A percentile compares a stretch with the other conserved stretches of the same genome.
Evolutionary conservation across 2,113 vertebrate genomes (phyloP).

Genomic region (Climacteris rufus): DNA sequence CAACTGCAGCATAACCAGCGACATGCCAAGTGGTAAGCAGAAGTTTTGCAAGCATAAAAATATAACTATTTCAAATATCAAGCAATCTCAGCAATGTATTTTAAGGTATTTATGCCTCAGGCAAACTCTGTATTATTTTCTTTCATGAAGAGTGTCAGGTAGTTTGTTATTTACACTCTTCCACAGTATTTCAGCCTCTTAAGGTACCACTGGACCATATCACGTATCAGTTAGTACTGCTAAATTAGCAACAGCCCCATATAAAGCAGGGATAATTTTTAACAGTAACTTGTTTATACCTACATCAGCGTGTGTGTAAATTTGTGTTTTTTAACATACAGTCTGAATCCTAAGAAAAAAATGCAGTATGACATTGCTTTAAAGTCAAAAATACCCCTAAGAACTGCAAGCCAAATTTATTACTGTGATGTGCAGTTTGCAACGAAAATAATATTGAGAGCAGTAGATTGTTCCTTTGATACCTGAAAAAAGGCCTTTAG

Average conservation of each 20-base stretch:
- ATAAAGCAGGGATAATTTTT: not conserved
- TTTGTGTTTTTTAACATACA: not conserved
- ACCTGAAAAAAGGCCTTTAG: not conserved
- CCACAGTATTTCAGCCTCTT: not conserved
- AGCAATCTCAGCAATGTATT: not conserved
- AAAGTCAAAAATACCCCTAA: not conserved
- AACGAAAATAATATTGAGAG: not conserved
- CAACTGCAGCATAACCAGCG: conserved; percentile 12
- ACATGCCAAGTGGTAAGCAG: conserved; percentile 4
- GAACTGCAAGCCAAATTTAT: not conserved
- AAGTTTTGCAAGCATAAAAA: not conserved
- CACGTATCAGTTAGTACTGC: not conserved
- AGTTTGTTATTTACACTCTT: not conserved
- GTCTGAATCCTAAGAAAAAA: not conserved
- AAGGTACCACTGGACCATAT: not conserved
- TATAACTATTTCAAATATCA: not conserved
- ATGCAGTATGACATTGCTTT: not conserved
- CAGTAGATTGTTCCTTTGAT: not conserved
- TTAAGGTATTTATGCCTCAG: not conserved
- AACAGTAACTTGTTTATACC: not conserved
- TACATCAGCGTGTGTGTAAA: not conserved
- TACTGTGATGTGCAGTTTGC: not conserved
- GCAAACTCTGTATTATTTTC: not conserved
- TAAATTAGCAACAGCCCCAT: not conserved
- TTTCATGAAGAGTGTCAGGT: not conserved